Evolutionary conservation across 2,113 vertebrate genomes (phyloP), one percentile per base, ranked within the genome.

Genomic region (Oryzias woworae): DNA sequence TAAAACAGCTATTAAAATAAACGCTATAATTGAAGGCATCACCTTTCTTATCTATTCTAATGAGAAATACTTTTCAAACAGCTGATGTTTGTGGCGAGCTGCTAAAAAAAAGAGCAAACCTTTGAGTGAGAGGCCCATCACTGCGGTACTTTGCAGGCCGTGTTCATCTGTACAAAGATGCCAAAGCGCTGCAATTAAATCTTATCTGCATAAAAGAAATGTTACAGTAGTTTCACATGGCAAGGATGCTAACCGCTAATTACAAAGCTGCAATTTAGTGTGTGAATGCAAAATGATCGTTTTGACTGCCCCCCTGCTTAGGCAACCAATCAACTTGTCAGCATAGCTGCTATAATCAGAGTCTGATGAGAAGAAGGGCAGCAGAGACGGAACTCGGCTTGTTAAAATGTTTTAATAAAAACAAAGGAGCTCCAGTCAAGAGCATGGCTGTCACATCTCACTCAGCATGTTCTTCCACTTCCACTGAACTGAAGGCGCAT

Each of bases 321-420:
- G 47, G 62, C 67, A 14, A 78, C 83, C 69, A 78, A 78, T 87
- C 79, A 77, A 20, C 71, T 67, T 85, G 85, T 80, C 85, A 81
- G 71, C 71, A 68, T 66, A 53, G 50, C 24, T 53, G 49, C 65
- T 16, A 43, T 84, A 77, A 87, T 75, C 62, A 7, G 26, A 58
- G 72, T 62, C 69, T 73, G 75, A 81, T 75, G 66, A 65, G 57
- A 53, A 7, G 13, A 47, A 57, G 60, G 63, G 58, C 7, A 22
- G 53, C 60, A 28, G 13, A 8, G 61, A 67, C 55, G n/a, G 66
- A 63, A 67, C 53, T 10, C 26, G 48, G 60, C 44, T 15, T 56
- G 57, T 80, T 81, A 67, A 26, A 55, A 68, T 22, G 72, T 70
- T 63, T 69, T 65, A 80, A 84, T 84, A 59, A 66, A 78, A 78